Evolutionary conservation across 2,797 vertebrate genomes (phyloP), one percentile per base, ranked within the genome.

Genomic region (Coregonus suidteri): DNA sequence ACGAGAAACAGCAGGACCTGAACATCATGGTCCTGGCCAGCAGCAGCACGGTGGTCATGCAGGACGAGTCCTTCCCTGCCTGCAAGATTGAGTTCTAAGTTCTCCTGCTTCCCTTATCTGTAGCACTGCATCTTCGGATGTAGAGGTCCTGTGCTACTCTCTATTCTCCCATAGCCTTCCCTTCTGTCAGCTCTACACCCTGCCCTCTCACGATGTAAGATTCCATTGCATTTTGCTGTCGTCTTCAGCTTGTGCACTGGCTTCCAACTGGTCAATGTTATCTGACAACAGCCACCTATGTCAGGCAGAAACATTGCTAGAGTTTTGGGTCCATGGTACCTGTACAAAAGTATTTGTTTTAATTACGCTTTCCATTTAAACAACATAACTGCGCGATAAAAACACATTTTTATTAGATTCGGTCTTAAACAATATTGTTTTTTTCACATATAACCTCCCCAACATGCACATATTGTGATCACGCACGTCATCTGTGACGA

Each of bases 31-130:
- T 99, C 76, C 91, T 99, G 92, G 98, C 98, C 68, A 99, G 97
- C 94, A 99, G 97, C 94, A 99, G 98, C 93, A 99, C 98, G 0
- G 98, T 99, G 35, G 98, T 99, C 89, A 99, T 99, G 98, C 98
- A 99, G 92, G 97, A 99, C 0, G 98, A 99, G 89, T 99, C 98
- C 77, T 99, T 99, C 88, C 97, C 98, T 9, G 98, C 98, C 91
- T 99, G 98, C 96, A 99, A 99, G 95, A 99, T 99, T 6, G 97
- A 99, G 93, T 99, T 99, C 94, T 99, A 93, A 95, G 74, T 77
- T 82, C 69, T 47, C 41, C 4, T 52, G 62, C 20, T 56, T 41
- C 52, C 77, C 41, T 80, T 83, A 84, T 86, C 77, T 2, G 31
- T 34, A 34, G 2, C 31, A 53, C 74, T 76, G 74, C 59, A 56